Evolutionary conservation across 2,113 vertebrate species (phyloP), one percentile per base, ranked within the genome.

Genomic region (Sterrhoptilus dennistouni): DNA sequence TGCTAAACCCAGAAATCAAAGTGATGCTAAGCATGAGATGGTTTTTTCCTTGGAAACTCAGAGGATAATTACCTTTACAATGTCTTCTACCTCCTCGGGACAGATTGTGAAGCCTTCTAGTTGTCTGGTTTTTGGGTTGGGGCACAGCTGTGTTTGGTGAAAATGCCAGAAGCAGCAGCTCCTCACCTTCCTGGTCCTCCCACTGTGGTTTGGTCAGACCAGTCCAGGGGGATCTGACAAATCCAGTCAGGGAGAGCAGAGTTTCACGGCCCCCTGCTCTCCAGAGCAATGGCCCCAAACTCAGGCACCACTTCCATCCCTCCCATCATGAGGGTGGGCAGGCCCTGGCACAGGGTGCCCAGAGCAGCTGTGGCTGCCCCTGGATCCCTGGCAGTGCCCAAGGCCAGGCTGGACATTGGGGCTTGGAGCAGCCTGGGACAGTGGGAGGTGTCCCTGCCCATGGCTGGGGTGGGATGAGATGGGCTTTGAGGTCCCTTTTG

Each of bases 381-480:
- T 86, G 83, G 31, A 69, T 53, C 84, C 74, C 84, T 69, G 74
- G 74, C 3, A 69, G 63, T 78, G 72, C 0, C 72, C 63, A 23
- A 38, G 63, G 38, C 72, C 83, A 69, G 83, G 54, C 0, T 69
- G 83, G 72, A 23, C 54, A 57, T 2, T 25, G 11, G 83, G 36
- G 38, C 11, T 59, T 0, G 60, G 83, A 49, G 31, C 53, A 60
- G 2, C 61, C 71, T 76, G 71, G 71, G 60, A 14, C 1, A 15
- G 31, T 76, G 63, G 72, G 0, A 77, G 53, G 16, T 7, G 52
- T 57, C 70, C 60, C 60, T 75, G 50, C 66, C 54, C 31, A 25
- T 25, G 61, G 35, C 13, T 17, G 31, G 16, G 31, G 8, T 17
- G 61, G 31, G 0, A 18, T 1, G 0, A 27, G 54, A 15, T 44